Conservation (phyloP, 2,113 vertebrate genomes). For the Corythaixoides concolor region DNA sequence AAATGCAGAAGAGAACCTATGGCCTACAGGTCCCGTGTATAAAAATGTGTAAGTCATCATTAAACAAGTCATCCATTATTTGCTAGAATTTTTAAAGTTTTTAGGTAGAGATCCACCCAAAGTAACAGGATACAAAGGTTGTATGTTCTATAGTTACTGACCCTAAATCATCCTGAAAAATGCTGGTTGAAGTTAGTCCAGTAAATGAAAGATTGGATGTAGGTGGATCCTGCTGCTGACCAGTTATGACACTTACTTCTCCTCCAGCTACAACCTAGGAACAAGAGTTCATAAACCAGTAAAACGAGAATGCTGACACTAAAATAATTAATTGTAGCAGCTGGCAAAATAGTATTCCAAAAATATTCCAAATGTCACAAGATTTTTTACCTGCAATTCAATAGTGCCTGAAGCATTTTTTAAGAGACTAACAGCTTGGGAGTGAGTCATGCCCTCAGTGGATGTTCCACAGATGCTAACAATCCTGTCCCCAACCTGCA, state of each 20-base stretch:
- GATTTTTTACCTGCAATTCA: slow-evolving; percentile 86
- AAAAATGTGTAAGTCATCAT: neutral
- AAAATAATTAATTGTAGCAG: neutral
- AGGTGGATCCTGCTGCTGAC: slow-evolving; percentile 81
- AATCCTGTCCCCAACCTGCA: slow-evolving; percentile 93
- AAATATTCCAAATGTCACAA: slow-evolving; percentile 13
- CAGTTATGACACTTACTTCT: slow-evolving; percentile 87
- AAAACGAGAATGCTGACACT: neutral
- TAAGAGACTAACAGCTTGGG: slow-evolving; percentile 89
- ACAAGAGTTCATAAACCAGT: neutral
- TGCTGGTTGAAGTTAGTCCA: slow-evolving; percentile 81
- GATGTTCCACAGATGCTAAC: slow-evolving; percentile 89
- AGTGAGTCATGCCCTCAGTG: slow-evolving; percentile 92
- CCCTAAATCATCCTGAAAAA: slow-evolving; percentile 96
- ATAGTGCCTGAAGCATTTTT: slow-evolving; percentile 89
- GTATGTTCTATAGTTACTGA: slow-evolving; percentile 46
- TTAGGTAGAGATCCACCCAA: neutral
- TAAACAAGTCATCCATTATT: neutral
- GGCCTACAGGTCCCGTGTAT: neutral
- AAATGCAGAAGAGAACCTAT: neutral
- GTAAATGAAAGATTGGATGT: slow-evolving; percentile 60
- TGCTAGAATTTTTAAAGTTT: neutral
- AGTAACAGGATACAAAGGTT: neutral
- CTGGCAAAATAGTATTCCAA: neutral
- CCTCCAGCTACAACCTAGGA: slow-evolving; percentile 89